These are phyloP conservation scores for Phocoena sinus DNA, from an alignment of 2,113 vertebrate genomes.

Conservation along the genomic window DNA sequence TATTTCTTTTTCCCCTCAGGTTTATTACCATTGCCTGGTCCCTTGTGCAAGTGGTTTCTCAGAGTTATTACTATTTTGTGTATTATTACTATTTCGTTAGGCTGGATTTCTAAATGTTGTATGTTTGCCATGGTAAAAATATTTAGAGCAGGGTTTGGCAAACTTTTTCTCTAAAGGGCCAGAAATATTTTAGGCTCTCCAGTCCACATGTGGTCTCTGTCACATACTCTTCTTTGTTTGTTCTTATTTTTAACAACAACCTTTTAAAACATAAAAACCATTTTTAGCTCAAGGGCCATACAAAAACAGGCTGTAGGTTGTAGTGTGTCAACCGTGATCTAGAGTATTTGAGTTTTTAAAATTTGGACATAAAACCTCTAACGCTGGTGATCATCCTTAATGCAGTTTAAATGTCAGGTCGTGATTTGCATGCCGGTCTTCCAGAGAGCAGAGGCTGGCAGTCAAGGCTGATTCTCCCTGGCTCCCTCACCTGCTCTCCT, in stretches of 20 bases:
- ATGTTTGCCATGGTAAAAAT: background rate
- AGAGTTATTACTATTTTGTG: background rate
- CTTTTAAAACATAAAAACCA: background rate
- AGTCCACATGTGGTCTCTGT: background rate
- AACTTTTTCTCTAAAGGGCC: background rate
- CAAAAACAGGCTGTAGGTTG: background rate
- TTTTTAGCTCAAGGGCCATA: background rate
- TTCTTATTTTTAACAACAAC: background rate
- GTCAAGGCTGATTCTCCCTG: background rate
- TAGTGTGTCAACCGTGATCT: background rate
- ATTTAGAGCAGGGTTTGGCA: background rate
- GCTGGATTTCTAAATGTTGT: background rate
- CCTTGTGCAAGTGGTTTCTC: too few species aligned
- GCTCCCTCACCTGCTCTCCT: background rate
- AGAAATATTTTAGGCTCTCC: background rate
- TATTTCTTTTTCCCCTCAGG: background rate
- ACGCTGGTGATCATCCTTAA: background rate
- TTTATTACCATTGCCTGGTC: background rate
- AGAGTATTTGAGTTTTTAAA: background rate
- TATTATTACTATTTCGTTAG: background rate
- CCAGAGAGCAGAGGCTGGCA: background rate
- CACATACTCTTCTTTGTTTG: background rate
- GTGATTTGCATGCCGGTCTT: background rate
- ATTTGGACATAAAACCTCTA: background rate
- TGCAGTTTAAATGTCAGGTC: background rate